Conservation (phyloP, 1,140 invertebrate species). For the Lasioglossum albipes region DNA sequence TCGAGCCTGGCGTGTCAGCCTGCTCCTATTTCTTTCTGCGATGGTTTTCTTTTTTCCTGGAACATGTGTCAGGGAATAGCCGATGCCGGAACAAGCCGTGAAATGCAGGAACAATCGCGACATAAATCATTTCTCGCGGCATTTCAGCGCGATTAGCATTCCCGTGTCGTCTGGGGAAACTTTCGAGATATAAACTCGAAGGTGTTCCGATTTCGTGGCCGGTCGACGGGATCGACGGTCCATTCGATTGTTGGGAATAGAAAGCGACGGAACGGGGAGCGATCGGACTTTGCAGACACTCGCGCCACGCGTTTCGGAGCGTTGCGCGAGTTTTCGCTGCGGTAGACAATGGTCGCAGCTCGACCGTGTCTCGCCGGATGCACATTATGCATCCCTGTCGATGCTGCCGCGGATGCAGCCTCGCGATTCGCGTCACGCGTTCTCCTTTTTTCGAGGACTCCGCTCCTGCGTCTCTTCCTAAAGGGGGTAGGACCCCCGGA, state of each 20-base stretch:
- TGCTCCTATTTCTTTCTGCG: neutral
- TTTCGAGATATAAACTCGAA: neutral
- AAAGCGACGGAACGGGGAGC: neutral
- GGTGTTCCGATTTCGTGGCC: neutral
- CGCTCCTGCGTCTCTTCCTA: neutral
- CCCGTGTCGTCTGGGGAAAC: neutral
- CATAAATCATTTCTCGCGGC: neutral
- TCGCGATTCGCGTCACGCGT: constrained; percentile 43
- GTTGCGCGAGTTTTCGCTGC: neutral
- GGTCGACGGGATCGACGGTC: neutral
- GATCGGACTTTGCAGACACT: neutral
- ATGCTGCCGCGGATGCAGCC: constrained; percentile 10
- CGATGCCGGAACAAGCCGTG: neutral
- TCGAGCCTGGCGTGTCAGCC: neutral
- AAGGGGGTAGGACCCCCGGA: no score
- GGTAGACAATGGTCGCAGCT: constrained; percentile 24
- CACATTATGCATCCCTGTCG: constrained; percentile 39
- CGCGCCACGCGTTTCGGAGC: neutral
- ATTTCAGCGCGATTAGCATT: neutral
- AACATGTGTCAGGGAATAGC: neutral
- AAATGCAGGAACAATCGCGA: neutral
- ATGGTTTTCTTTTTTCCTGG: neutral
- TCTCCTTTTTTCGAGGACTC: constrained; percentile 10
- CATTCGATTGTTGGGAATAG: neutral
- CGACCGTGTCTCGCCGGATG: constrained; percentile 26